Base-by-base conservation (phyloP, 2,888 invertebrate genomes). In the Eudiplozoon nipponicum region DNA sequence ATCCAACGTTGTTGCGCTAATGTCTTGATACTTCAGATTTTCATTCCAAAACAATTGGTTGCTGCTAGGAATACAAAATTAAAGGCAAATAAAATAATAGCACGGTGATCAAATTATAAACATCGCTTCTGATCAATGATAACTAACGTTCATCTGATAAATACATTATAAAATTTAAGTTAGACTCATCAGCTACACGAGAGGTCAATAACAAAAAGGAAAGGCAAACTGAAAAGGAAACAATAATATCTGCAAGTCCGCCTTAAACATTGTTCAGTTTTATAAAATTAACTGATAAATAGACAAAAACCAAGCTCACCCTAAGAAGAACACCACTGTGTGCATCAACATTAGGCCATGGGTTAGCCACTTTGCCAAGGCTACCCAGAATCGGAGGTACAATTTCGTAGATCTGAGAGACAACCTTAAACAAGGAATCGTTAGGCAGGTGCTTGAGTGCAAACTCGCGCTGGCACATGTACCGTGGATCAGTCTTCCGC, bases 341-440 rank as follows among this genome's bases (percentile, higher is more conserved):
- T 18, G 84, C 80, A 63, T 86, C 84, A 49, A 86, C 84, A 59
- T 86, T 84, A 48, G 84, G 84, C 81, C 81, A 86, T 45, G 84
- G 84, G 68, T 84, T 84, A 68, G 80, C 76, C 44, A 80, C 80
- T 63, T 84, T 84, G 54, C 81, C 84, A 49, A 75, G 72, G 61
- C 78, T 77, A 50, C 73, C 67, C 33, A 84, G 70, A 53, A 84
- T 70, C 48, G 75, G 74, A 1, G 84, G 84, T 34, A 78, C 78
- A 38, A 81, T 69, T 60, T 80, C 76, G 68, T 76, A 84, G 4
- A 81, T 64, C 51, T 72, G 71, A 2, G 77, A 71, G 18, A 81
- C 81, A 52, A 84, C 33, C 66, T 75, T 73, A 67, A 81, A 81
- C 52, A 80, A 60, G 1, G 72, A 70, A 60, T 84, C 81, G 52